Evolutionary conservation across 2,888 invertebrate genomes (phyloP).

Genomic region (Philereme transversata): DNA sequence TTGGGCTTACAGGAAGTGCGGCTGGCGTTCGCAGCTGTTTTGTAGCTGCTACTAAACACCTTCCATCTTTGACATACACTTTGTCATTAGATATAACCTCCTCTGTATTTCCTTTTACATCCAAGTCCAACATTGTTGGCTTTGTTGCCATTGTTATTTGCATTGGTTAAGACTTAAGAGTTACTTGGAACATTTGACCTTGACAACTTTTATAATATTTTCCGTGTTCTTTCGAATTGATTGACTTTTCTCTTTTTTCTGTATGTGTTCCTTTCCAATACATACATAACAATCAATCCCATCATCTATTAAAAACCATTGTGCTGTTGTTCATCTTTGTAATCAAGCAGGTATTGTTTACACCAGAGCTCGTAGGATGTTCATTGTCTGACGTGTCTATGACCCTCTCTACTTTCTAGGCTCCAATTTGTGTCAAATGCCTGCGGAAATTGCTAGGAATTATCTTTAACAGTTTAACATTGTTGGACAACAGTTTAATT

Average conservation of each 20-base stretch:
- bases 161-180: neutral
- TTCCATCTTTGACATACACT: slow-evolving; percentile 35
- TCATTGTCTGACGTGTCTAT: slow-evolving; percentile 35
- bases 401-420: slow-evolving; percentile 34
- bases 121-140: neutral
- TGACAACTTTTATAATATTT: slow-evolving; percentile 2
- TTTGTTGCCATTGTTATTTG: slow-evolving; percentile 2
- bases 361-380: slow-evolving; percentile 32
- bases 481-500: slow-evolving; percentile 36
- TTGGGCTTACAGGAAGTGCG: slow-evolving; percentile 72
- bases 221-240: slow-evolving; percentile 6
- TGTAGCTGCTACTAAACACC: slow-evolving; percentile 39
- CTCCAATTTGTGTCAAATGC: slow-evolving; percentile 34
- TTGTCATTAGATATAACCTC: slow-evolving; percentile 20
- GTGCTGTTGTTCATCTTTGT: slow-evolving; percentile 37
- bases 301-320: slow-evolving; percentile 36
- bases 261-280: slow-evolving; percentile 16
- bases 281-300: slow-evolving; percentile 35
- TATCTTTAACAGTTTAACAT: slow-evolving; percentile 26
- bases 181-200: slow-evolving; percentile 8
- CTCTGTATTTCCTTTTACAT: slow-evolving; percentile 9
- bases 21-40: slow-evolving; percentile 66
- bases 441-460: slow-evolving; percentile 28
- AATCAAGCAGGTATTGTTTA: slow-evolving; percentile 41
- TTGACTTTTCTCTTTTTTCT: slow-evolving; percentile 9